These are phyloP conservation scores for Criorhina ranunculi DNA, from an alignment of 2,888 invertebrate genomes.

Conservation along the genomic window DNA sequence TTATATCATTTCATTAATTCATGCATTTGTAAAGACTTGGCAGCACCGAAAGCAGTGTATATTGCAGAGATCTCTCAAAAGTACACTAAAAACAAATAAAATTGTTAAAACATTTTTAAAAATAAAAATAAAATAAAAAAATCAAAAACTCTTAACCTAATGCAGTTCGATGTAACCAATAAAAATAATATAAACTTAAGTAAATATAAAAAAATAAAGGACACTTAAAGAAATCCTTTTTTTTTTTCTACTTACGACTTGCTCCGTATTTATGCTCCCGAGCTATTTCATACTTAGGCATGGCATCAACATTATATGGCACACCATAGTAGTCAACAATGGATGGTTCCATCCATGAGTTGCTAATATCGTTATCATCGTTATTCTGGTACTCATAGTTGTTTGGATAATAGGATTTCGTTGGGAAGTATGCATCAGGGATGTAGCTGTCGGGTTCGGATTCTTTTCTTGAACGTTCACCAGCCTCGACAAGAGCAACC, in stretches of 20 bases:
- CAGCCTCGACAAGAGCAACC: conserved; percentile 83
- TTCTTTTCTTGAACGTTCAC: conserved; percentile 82
- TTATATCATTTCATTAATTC: too few species aligned
- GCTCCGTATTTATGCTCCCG: conserved; percentile 81
- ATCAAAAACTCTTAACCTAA: conserved; percentile 20
- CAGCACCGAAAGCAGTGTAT: too few species aligned
- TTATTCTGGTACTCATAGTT: conserved; percentile 77
- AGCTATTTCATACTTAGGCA: conserved; percentile 82
- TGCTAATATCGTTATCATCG: conserved; percentile 78
- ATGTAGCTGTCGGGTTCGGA: conserved; percentile 79
- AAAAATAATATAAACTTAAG: background rate
- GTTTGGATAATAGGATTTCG: conserved; percentile 78
- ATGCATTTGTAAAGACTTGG: too few species aligned
- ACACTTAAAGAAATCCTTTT: background rate
- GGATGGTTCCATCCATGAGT: conserved; percentile 82
- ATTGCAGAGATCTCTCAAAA: too few species aligned
- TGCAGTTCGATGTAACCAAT: conserved; percentile 35
- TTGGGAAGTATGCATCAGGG: conserved; percentile 62
- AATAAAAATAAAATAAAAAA: conserved; percentile 6
- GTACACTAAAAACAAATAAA: background rate
- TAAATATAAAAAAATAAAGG: conserved; percentile 4
- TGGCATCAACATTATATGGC: conserved; percentile 82
- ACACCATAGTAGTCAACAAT: conserved; percentile 82
- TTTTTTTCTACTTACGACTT: conserved; percentile 80
- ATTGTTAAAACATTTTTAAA: background rate